Base-by-base conservation (phyloP, 1,140 invertebrate species). In the Hormaphis cornu region DNA sequence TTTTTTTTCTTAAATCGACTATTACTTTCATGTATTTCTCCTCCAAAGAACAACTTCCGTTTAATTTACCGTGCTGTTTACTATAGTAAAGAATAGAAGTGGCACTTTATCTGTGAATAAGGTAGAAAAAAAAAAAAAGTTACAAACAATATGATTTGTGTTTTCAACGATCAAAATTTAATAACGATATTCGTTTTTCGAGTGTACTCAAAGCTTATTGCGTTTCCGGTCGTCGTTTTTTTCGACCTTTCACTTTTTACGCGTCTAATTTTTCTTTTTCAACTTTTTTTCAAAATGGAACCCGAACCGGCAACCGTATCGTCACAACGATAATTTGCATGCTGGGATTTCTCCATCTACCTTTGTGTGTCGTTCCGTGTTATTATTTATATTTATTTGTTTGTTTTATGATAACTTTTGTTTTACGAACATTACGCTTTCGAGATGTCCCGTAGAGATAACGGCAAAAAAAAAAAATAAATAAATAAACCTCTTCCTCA, bases 401-500 rank as follows among this genome's bases (percentile, higher is more conserved):
- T 6, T 33, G 3, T 66, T 66, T 50, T 35, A 35, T 48, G 26
- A 50, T 37, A 48, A 66, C 28, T 66, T 48, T 46, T 66, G 10
- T 22, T 63, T 33, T 66, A 50, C 28, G 10, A 46, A 66, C 14
- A 24, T 33, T 28, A 7, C 37, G 22, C 26, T 22, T 50, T 16
- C 22, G 35, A 66, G 28, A 6, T 20, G 61, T 50, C 44, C 61
- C 44, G n/a, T 28, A 30, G 44, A 66, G 44, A 48, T 12, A n/a
- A 16, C 42, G 16, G 16, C 22, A 44, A 63, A 48, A 18, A 54
- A 44, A 20, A 54, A 54, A 37, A 58, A 58, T 58, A 58, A 58
- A 58, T 22, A 37, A 58, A 58, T 58, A 58, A 58, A 58, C 35
- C 28, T 63, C 61, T 37, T 48, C 42, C 42, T 26, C 28, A 16